phyloP scores from a whole-genome alignment of 2,888 invertebrate species.

The Orgyia antiqua region DNA sequence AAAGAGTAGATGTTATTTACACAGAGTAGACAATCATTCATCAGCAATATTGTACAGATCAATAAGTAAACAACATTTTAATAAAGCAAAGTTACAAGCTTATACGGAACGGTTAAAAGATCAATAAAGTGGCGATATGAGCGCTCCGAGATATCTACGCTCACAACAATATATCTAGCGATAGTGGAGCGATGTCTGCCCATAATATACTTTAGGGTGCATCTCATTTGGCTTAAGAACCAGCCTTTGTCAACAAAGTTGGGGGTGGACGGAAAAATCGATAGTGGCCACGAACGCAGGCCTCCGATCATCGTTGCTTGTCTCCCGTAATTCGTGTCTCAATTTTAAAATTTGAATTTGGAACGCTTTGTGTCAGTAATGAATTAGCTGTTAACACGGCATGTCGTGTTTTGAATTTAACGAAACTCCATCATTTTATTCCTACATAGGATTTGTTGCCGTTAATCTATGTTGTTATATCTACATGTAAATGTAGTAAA shows the following conservation, averaged over 20 bases:
- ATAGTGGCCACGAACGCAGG: constrained; percentile 63
- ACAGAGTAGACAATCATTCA: constrained; percentile 3
- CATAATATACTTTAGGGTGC: constrained; percentile 79
- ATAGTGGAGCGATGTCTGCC: constrained; percentile 75
- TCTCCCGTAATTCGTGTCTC: constrained; percentile 54
- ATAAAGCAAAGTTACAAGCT: constrained; percentile 34
- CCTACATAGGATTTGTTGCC: too few species aligned
- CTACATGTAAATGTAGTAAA: too few species aligned
- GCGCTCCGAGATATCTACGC: constrained; percentile 48
- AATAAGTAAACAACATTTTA: constrained; percentile 34
- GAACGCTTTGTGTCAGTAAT: constrained; percentile 20
- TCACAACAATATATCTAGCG: constrained; percentile 53
- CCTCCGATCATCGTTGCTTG: constrained; percentile 57
- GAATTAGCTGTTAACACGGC: constrained; percentile 4
- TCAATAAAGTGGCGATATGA: constrained; percentile 63
- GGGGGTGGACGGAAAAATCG: constrained; percentile 73
- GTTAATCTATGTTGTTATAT: too few species aligned
- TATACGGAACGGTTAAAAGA: constrained; percentile 51
- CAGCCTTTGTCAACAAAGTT: constrained; percentile 77
- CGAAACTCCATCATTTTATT: too few species aligned
- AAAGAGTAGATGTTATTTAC: too few species aligned
- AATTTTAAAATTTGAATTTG: constrained; percentile 45
- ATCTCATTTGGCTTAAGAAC: constrained; percentile 78
- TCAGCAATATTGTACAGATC: constrained; percentile 19
- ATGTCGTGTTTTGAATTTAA: too few species aligned